These are phyloP conservation scores for Rhinella marina DNA, from an alignment of 2,797 vertebrate genomes.

Conservation along the genomic window DNA sequence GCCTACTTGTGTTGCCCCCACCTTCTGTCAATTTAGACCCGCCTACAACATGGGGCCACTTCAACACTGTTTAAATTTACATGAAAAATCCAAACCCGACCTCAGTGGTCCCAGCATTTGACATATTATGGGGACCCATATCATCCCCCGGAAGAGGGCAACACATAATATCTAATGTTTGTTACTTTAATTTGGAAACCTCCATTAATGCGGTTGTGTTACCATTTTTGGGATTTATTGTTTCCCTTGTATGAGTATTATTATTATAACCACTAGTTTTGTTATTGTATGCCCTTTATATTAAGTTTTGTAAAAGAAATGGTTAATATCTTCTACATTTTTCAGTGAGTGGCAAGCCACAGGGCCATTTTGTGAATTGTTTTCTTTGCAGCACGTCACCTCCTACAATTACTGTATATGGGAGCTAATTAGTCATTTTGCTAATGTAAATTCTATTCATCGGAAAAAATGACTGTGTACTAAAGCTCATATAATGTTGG, in stretches of 20 bases:
- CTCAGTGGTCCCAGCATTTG: neutral
- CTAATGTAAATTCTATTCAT: slow-evolving; percentile 59
- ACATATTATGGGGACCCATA: neutral
- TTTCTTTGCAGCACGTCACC: slow-evolving; percentile 10
- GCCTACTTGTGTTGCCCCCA: no score
- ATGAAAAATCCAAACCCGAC: no score
- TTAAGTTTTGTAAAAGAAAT: neutral
- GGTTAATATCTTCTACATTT: slow-evolving; percentile 5
- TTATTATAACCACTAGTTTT: neutral
- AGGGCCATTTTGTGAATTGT: slow-evolving; percentile 18
- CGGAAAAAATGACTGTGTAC: slow-evolving; percentile 53
- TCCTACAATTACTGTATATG: slow-evolving; percentile 49
- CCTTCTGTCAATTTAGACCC: no score
- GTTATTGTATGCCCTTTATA: neutral
- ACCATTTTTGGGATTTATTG: neutral
- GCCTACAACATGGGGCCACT: no score
- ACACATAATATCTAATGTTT: no score
- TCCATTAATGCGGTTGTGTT: neutral
- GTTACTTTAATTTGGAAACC: neutral
- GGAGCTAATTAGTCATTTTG: slow-evolving; percentile 58
- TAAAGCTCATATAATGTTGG: slow-evolving; percentile 54
- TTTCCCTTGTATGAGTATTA: neutral
- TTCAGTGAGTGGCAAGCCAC: neutral
- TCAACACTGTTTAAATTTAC: no score
- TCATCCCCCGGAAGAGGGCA: no score